Evolutionary conservation across 2,113 vertebrate species (phyloP), one percentile per base, ranked within the genome.

Genomic region (Balaeniceps rex): DNA sequence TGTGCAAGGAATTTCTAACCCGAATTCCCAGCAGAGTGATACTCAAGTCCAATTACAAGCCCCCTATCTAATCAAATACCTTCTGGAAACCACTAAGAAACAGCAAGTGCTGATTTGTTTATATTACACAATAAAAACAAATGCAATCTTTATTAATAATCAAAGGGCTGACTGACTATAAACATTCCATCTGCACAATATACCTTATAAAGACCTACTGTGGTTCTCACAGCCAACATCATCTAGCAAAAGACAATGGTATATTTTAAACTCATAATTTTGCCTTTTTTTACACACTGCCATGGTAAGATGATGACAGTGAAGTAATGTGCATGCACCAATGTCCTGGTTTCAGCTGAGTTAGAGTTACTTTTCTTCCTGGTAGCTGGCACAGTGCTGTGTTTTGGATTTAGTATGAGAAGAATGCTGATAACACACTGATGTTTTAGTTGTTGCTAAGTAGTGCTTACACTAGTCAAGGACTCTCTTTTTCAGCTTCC

Each of bases 51-150:
- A 55, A 51, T 26, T 19, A 42, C 18, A 69, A 77, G 14, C 8
- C 5, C 19, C 14, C 9, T 49, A 7, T 55, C n/a, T 44, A 57
- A 78, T 46, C 21, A 36, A 64, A 80, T 34, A 57, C 4, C 5
- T 51, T 58, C 55, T 7, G 19, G 31, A 74, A 80, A 65, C 33
- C 6, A 49, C 6, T 25, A 49, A 57, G 15, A 16, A 74, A 33
- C 4, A 31, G 23, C 1, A 63, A 71, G 2, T 0, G 0, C 33
- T 40, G 55, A 18, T 71, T 69, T 63, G 2, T 40, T 92, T 63
- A 5, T 51, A 83, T 80, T 83, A 72, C 16, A 42, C 11, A 70
- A 74, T 17, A 31, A 61, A 90, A 79, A 6, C 3, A 75, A 77
- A 14, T 36, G 15, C 7, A 28, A 16, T 63, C 74, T 77, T 72